A percentile compares a stretch with the other conserved stretches of the same genome.
Conservation (phyloP, 2,888 invertebrate species). For the Mythimna vitellina region DNA sequence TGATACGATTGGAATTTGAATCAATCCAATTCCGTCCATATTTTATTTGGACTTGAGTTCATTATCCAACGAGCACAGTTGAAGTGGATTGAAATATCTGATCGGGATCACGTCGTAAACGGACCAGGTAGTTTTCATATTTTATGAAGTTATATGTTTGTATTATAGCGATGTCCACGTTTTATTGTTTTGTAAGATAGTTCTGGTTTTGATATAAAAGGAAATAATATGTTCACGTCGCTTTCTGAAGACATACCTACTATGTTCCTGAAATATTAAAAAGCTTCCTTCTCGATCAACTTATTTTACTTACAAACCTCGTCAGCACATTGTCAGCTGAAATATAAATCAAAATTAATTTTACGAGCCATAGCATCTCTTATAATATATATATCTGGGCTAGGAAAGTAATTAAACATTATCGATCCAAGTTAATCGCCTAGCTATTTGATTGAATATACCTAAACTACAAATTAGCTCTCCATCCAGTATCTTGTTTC, state of each 20-base stretch:
- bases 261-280: not conserved
- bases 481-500: no score
- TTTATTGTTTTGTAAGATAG: constrained; percentile 53
- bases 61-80: constrained; percentile 65
- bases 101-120: constrained; percentile 72
- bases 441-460: no score
- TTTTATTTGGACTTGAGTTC: constrained; percentile 67
- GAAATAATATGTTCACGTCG: not conserved
- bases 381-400: no score
- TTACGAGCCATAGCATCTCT: no score
- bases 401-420: no score
- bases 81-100: constrained; percentile 74
- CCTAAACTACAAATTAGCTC: no score
- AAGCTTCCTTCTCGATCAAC: not conserved
- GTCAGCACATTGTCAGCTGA: no score
- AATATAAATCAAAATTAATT: no score
- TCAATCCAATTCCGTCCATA: constrained; percentile 69
- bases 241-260: not conserved
- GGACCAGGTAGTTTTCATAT: constrained; percentile 75
- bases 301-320: no score
- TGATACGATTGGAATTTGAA: constrained; percentile 64
- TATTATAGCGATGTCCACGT: constrained; percentile 58
- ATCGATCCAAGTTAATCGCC: no score
- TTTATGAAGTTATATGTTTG: constrained; percentile 68
- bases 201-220: constrained; percentile 20